Conservation (phyloP, 2,113 vertebrate species). For the Lates calcarifer region DNA sequence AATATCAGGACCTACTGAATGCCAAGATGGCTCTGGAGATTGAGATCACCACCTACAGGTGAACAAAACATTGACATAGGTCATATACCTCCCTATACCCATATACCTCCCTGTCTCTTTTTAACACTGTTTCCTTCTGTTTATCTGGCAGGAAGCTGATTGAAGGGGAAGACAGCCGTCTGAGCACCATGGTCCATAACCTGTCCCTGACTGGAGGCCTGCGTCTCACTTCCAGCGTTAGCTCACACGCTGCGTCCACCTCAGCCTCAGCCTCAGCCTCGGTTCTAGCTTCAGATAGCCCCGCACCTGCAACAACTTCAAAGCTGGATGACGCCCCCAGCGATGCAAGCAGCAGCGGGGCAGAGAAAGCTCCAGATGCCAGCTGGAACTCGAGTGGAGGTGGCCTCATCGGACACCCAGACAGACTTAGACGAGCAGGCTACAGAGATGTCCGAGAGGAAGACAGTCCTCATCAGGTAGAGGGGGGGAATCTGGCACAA, state of each 20-base stretch:
- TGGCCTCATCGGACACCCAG: conserved; percentile 46
- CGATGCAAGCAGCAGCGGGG: background rate
- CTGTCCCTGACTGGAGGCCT: conserved; percentile 56
- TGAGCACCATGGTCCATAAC: conserved; percentile 74
- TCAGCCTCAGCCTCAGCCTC: conserved; percentile 28
- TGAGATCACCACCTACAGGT: conserved; percentile 87
- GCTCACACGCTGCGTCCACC: background rate
- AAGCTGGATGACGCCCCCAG: conserved; percentile 12
- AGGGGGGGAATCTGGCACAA: background rate
- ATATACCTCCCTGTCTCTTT: background rate
- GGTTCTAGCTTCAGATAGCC: background rate
- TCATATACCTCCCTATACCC: background rate
- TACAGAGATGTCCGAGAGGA: conserved; percentile 79
- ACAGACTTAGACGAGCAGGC: conserved; percentile 66
- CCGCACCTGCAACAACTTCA: background rate
- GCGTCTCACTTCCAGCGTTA: conserved; percentile 6
- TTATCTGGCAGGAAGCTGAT: conserved; percentile 81
- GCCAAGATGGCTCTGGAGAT: conserved; percentile 87
- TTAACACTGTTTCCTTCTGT: background rate
- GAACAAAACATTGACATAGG: background rate
- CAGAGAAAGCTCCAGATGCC: background rate
- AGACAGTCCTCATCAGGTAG: conserved; percentile 84
- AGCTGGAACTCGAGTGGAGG: background rate
- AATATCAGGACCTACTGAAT: conserved; percentile 86
- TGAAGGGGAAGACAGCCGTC: conserved; percentile 83